Percentiles rank a stretch among this genome's conserved stretches.
phyloP scores from a whole-genome alignment of 2,797 vertebrate genomes.

The Clarias platycephalus region DNA sequence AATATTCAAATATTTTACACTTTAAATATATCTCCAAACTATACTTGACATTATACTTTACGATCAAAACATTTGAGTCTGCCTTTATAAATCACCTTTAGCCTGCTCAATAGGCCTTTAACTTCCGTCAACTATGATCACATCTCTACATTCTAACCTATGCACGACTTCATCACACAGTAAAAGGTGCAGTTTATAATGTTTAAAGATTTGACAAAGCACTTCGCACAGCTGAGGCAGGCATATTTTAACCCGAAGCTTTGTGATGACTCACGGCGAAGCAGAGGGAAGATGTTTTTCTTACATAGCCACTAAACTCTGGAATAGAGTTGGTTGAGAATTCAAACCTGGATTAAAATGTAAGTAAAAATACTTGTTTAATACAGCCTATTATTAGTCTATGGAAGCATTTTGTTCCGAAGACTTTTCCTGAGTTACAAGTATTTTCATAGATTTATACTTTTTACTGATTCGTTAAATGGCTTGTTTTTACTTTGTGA shows the following conservation, averaged over 20 bases:
- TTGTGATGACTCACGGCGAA: background rate
- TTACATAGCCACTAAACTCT: background rate
- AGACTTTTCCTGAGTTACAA: background rate
- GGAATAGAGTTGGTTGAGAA: background rate
- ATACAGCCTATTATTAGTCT: background rate
- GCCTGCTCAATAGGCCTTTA: background rate
- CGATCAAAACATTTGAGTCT: background rate
- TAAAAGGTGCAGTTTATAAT: background rate
- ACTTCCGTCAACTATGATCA: background rate
- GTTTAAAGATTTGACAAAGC: background rate
- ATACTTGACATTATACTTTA: background rate
- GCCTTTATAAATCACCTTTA: background rate
- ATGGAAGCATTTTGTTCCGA: background rate
- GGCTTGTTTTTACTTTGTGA: background rate
- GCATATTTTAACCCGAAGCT: background rate
- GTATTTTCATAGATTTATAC: background rate
- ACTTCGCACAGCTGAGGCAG: background rate
- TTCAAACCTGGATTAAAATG: background rate
- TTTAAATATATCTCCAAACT: background rate
- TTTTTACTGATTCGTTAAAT: background rate
- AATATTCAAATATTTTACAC: too few relatives aligned
- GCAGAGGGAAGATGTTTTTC: background rate
- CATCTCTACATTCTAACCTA: background rate
- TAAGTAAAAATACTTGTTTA: background rate
- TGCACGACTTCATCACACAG: background rate